Conservation (phyloP, 2,113 vertebrate genomes). For the Lamprotornis superbus region DNA sequence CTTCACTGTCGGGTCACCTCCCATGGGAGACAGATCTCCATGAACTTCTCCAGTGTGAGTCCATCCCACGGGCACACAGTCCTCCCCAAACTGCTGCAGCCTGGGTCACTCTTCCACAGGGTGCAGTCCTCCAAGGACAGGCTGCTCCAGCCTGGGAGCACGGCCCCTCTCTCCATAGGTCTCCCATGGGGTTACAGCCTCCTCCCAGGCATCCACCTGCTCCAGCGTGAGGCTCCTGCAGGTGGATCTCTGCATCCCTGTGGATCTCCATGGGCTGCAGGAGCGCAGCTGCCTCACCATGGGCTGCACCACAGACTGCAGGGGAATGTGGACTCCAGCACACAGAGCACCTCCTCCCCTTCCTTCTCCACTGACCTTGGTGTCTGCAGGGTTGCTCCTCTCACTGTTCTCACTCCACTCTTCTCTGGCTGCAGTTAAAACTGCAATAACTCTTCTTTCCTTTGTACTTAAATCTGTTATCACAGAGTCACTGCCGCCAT, state of each 20-base stretch:
- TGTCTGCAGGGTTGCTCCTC: not conserved
- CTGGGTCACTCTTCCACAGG: too few species aligned
- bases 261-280: fast-evolving
- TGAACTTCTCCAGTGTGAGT: fast-evolving
- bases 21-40: not conserved
- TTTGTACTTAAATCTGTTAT: not conserved
- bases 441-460: too few species aligned
- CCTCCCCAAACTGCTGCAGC: fast-evolving
- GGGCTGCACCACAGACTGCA: too few species aligned
- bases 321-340: too few species aligned
- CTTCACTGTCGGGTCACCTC: fast-evolving
- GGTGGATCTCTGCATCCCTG: not conserved
- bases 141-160: not conserved
- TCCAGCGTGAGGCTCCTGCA: not conserved
- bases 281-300: too few species aligned
- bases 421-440: not conserved
- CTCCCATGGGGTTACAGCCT: not conserved
- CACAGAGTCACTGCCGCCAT: not conserved
- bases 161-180: too few species aligned
- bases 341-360: too few species aligned
- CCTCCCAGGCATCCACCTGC: not conserved
- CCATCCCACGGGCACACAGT: not conserved
- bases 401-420: not conserved
- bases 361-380: not conserved
- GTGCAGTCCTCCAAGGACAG: too few species aligned